A percentile compares a stretch with the other conserved stretches of the same genome.
These are phyloP conservation scores for Pelmatolapia mariae DNA, from an alignment of 2,113 vertebrate species.

Conservation along the genomic window DNA sequence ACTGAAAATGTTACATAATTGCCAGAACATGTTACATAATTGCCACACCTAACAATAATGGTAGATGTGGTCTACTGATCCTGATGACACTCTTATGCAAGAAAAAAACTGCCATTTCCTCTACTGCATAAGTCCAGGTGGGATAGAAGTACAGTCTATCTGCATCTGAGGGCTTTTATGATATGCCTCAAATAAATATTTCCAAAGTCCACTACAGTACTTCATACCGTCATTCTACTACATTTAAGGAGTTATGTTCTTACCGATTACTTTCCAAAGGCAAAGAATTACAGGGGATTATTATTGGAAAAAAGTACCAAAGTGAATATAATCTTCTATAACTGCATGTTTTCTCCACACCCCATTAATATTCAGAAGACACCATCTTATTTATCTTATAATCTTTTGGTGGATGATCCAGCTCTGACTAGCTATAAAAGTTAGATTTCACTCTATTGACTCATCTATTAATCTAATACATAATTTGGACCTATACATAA, in stretches of 20 bases:
- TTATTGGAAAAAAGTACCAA: not conserved
- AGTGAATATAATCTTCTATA: not conserved
- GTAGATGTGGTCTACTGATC: rapidly evolving
- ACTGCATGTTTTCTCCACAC: not conserved
- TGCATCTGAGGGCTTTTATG: not conserved
- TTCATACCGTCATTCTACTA: rapidly evolving
- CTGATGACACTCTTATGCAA: rapidly evolving
- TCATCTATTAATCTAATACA: not conserved
- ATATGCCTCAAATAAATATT: not conserved
- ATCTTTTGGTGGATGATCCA: not conserved
- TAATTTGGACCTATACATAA: not conserved
- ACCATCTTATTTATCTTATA: not conserved
- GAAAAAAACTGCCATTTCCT: not conserved
- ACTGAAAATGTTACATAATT: not conserved
- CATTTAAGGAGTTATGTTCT: not conserved
- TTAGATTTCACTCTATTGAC: not conserved
- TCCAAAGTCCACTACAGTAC: not conserved
- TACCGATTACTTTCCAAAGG: not conserved
- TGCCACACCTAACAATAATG: not conserved
- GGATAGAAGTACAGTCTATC: not conserved
- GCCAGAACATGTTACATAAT: not conserved
- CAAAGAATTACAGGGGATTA: not conserved
- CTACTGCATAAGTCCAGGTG: not conserved
- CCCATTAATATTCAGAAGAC: not conserved
- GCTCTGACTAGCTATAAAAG: not conserved